These are phyloP conservation scores for Podiceps cristatus DNA, from an alignment of 2,113 vertebrate genomes.

Conservation along the genomic window DNA sequence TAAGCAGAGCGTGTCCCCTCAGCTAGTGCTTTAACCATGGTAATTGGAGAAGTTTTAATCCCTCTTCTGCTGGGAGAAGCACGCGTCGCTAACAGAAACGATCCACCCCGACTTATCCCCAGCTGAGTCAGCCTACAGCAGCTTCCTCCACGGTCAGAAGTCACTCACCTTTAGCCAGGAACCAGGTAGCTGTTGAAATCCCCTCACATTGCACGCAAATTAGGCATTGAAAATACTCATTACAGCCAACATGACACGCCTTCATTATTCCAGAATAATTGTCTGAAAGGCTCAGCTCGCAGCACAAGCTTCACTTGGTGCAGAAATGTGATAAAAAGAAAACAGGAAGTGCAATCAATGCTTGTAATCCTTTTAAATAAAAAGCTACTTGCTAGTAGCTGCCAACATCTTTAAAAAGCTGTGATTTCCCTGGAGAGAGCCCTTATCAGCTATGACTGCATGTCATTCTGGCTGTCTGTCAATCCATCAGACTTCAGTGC, in stretches of 20 bases:
- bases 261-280: constrained; percentile 57
- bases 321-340: constrained; percentile 58
- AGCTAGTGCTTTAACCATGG: background rate
- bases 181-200: constrained; percentile 24
- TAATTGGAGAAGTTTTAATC: constrained; percentile 52
- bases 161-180: constrained; percentile 37
- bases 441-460: constrained; percentile 45
- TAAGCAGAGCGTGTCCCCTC: background rate
- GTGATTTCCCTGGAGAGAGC: constrained; percentile 66
- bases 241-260: constrained; percentile 48
- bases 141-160: background rate
- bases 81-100: background rate
- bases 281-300: constrained; percentile 41
- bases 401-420: constrained; percentile 52
- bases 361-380: constrained; percentile 67
- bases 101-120: background rate
- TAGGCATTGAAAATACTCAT: constrained; percentile 56
- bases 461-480: constrained; percentile 70
- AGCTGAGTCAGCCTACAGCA: background rate
- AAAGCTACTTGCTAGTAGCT: constrained; percentile 63
- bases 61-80: background rate
- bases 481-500: constrained; percentile 60
- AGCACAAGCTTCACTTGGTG: constrained; percentile 39
- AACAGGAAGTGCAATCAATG: constrained; percentile 41
- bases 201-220: background rate